Conservation (phyloP, 2,888 invertebrate genomes). For the Oegoconia quadripuncta region DNA sequence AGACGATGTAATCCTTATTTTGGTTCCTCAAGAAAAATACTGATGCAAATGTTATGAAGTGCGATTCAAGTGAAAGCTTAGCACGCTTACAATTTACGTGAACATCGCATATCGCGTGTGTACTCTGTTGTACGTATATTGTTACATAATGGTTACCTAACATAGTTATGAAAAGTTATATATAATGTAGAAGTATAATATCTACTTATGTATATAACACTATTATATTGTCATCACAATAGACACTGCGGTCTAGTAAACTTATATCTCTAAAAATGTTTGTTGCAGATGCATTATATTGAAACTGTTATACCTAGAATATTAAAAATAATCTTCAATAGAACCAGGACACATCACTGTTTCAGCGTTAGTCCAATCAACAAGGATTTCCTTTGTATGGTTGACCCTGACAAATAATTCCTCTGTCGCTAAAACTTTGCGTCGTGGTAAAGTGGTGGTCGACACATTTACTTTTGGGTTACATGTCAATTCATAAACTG, state of each 20-base stretch:
- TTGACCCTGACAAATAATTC: too few species aligned
- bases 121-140: constrained; percentile 25
- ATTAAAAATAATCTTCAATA: constrained; percentile 11
- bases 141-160: constrained; percentile 18
- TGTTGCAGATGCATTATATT: constrained; percentile 25
- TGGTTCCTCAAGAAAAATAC: constrained; percentile 1
- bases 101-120: background rate
- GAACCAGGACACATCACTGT: constrained; percentile 13
- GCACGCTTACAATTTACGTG: too few species aligned
- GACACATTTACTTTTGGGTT: too few species aligned
- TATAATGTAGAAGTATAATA: too few species aligned
- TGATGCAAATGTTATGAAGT: background rate
- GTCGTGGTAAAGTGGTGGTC: too few species aligned
- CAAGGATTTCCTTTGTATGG: too few species aligned
- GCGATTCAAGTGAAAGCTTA: too few species aligned
- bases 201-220: constrained; percentile 31
- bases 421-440: too few species aligned
- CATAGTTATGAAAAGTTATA: too few species aligned
- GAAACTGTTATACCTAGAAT: constrained; percentile 16
- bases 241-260: constrained; percentile 24
- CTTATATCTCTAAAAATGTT: constrained; percentile 14
- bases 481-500: too few species aligned
- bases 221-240: constrained; percentile 57
- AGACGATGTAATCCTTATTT: constrained; percentile 4
- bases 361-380: too few species aligned